A percentile compares a stretch with the other conserved stretches of the same genome.
Evolutionary conservation across 2,113 vertebrate genomes (phyloP).

Genomic region (Urocitellus parryii): DNA sequence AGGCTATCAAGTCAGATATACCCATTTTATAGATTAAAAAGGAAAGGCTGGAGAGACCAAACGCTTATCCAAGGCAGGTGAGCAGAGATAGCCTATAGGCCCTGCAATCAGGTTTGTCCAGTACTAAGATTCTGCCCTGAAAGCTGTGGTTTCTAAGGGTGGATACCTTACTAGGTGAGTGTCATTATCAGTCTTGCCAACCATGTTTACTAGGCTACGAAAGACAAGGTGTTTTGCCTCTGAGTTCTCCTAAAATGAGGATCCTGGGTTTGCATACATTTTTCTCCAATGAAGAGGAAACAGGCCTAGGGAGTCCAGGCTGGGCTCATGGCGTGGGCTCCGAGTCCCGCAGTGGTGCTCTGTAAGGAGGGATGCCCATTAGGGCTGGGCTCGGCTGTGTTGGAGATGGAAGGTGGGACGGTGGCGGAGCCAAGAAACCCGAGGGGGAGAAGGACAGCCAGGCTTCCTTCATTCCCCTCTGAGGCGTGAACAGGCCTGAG

Average conservation of each 20-base stretch:
- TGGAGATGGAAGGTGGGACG: not conserved
- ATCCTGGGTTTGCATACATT: not conserved
- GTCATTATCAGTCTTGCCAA: not conserved
- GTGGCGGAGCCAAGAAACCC: not conserved
- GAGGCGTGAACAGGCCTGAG: not conserved
- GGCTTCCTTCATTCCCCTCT: not conserved
- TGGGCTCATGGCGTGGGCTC: not conserved
- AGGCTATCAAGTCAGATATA: rapidly evolving
- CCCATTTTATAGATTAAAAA: not conserved
- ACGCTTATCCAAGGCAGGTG: not conserved
- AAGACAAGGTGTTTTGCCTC: not conserved
- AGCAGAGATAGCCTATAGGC: not conserved
- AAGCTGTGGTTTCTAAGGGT: not conserved
- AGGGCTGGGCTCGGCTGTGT: not conserved
- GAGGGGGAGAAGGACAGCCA: not conserved
- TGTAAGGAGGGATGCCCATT: rapidly evolving
- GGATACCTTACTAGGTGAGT: not conserved
- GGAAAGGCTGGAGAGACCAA: not conserved
- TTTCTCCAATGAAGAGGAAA: not conserved
- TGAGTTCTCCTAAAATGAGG: not conserved
- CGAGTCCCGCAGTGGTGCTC: too few species aligned
- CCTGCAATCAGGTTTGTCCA: not conserved
- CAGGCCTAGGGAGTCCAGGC: not conserved
- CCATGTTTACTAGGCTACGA: not conserved
- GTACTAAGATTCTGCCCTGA: not conserved